A percentile compares a stretch with the other conserved stretches of the same genome.
Evolutionary conservation across 2,888 invertebrate genomes (phyloP).

Genomic region (Ferdinandea cuprea): DNA sequence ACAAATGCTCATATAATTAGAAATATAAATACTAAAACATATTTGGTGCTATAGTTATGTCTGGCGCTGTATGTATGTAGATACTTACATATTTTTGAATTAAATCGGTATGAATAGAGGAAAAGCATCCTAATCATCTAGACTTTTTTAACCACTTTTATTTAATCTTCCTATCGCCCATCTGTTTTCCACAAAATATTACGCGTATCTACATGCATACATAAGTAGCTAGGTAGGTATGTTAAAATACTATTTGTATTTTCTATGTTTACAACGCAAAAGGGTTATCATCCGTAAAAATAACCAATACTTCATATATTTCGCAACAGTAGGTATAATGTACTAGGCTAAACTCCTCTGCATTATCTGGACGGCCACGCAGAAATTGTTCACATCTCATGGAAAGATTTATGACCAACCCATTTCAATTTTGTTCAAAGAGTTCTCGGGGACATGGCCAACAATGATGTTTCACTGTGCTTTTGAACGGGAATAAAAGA

Average conservation of each 20-base stretch:
- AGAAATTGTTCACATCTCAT: slow-evolving; percentile 70
- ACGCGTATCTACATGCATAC: neutral
- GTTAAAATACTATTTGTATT: too few species aligned
- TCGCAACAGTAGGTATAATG: slow-evolving; percentile 44
- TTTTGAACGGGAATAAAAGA: slow-evolving; percentile 29
- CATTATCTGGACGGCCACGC: slow-evolving; percentile 71
- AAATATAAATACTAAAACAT: too few species aligned
- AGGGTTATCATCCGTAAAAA: slow-evolving; percentile 26
- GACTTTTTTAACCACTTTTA: too few species aligned
- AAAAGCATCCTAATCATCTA: too few species aligned
- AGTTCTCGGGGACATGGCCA: slow-evolving; percentile 52
- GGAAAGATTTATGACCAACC: slow-evolving; percentile 72
- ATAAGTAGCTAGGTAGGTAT: too few species aligned
- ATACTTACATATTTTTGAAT: too few species aligned
- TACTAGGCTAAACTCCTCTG: slow-evolving; percentile 53
- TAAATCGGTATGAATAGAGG: too few species aligned
- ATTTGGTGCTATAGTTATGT: too few species aligned
- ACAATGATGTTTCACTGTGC: slow-evolving; percentile 45
- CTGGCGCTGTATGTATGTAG: too few species aligned
- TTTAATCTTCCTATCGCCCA: neutral
- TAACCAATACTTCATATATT: slow-evolving; percentile 65
- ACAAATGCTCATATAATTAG: too few species aligned
- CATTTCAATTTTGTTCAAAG: slow-evolving; percentile 66
- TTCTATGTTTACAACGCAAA: neutral
- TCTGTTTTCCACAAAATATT: neutral